Percentiles rank a stretch among this genome's conserved stretches.
These are phyloP conservation scores for Apis cerana DNA, from an alignment of 1,140 invertebrate species.

Conservation along the genomic window DNA sequence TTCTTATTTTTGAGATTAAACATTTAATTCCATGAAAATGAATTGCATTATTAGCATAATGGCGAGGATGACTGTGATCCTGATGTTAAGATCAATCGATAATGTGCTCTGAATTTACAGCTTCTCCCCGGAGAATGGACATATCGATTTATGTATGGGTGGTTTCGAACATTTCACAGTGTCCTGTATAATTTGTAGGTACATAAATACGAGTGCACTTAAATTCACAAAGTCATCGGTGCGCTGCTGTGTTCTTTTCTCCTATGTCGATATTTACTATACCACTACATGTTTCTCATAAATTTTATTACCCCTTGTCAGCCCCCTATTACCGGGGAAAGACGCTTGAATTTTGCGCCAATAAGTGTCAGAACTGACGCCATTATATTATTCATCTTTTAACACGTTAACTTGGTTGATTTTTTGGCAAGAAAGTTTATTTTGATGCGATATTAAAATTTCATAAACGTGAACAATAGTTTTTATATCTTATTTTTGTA, in stretches of 20 bases:
- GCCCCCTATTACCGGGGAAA: background rate
- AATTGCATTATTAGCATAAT: background rate
- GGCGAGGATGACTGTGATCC: background rate
- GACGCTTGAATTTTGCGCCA: background rate
- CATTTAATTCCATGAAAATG: background rate
- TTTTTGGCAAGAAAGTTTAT: too few species aligned
- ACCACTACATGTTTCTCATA: conserved; percentile 67
- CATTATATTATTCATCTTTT: background rate
- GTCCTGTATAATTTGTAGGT: conserved; percentile 61
- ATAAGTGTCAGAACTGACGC: background rate
- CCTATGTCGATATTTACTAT: conserved; percentile 67
- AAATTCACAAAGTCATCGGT: conserved; percentile 40
- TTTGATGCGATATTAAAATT: too few species aligned
- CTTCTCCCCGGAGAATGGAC: conserved; percentile 30
- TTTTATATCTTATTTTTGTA: too few species aligned
- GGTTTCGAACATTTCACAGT: conserved; percentile 19
- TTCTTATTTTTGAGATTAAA: too few species aligned
- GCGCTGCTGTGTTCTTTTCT: conserved; percentile 21
- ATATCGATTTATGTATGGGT: conserved; percentile 48
- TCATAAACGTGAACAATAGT: too few species aligned
- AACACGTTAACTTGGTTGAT: background rate
- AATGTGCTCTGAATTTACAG: conserved; percentile 40
- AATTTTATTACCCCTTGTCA: conserved; percentile 49
- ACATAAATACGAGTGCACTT: conserved; percentile 59
- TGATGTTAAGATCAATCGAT: conserved; percentile 22